Conservation (phyloP, 2,113 vertebrate species). For the Steatornis caripensis region DNA sequence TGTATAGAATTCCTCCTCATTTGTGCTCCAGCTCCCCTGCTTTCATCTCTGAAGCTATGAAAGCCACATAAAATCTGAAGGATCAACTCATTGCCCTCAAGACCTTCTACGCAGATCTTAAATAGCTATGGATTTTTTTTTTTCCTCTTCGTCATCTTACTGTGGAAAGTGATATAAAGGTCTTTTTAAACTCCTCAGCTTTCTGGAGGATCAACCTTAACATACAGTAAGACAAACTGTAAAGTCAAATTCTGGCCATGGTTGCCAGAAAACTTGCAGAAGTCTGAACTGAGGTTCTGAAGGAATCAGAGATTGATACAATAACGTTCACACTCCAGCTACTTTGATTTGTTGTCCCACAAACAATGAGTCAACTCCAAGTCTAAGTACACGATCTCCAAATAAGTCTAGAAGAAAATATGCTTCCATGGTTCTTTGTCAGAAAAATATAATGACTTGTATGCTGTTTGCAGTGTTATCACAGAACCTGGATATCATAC, state of each 20-base stretch:
- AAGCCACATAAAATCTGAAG: background rate
- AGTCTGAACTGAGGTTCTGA: background rate
- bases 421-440: background rate
- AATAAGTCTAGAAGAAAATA: background rate
- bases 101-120: background rate
- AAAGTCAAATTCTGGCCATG: background rate
- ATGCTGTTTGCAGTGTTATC: background rate
- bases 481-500: background rate
- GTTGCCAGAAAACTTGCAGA: background rate
- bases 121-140: background rate
- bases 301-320: background rate
- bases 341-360: background rate
- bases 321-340: background rate
- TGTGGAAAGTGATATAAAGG: background rate
- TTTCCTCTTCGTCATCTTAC: background rate
- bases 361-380: background rate
- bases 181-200: background rate
- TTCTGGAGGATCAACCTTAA: background rate
- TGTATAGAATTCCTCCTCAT: background rate
- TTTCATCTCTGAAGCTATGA: background rate
- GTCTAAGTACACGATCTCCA: rapidly evolving
- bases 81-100: background rate
- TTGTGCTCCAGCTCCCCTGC: background rate
- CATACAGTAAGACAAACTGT: background rate
- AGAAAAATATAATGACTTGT: background rate